Conservation (phyloP, 1,140 invertebrate genomes). For the Drosophila sulfurigaster region DNA sequence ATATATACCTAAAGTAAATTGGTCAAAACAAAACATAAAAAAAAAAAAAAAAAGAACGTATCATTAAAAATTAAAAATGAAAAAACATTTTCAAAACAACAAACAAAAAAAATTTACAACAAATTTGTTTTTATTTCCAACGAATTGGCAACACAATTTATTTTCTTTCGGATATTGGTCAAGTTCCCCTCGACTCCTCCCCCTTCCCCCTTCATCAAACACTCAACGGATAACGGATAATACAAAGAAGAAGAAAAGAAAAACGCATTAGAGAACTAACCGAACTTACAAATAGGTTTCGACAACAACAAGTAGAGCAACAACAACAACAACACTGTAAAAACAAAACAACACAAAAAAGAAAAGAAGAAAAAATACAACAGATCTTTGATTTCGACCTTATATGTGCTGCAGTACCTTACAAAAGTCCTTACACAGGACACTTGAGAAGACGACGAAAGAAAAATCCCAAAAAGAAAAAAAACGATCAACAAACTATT, state of each 20-base stretch:
- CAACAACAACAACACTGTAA: slow-evolving; percentile 31
- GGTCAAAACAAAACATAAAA: slow-evolving; percentile 47
- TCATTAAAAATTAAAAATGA: slow-evolving; percentile 64
- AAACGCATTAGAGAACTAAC: slow-evolving; percentile 26
- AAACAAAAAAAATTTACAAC: slow-evolving; percentile 60
- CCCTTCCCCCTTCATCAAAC: background rate
- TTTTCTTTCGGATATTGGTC: slow-evolving; percentile 23
- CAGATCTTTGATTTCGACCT: slow-evolving; percentile 42
- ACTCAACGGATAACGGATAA: slow-evolving; percentile 1
- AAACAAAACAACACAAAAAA: slow-evolving; percentile 2
- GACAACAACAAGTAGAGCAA: slow-evolving; percentile 23
- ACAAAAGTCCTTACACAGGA: slow-evolving; percentile 14
- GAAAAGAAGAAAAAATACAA: slow-evolving; percentile 20
- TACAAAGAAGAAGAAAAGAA: slow-evolving; percentile 15
- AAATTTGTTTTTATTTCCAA: slow-evolving; percentile 78
- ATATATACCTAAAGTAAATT: slow-evolving; percentile 50
- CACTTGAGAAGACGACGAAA: slow-evolving; percentile 10
- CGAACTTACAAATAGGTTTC: slow-evolving; percentile 67
- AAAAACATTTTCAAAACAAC: slow-evolving; percentile 70
- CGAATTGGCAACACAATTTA: slow-evolving; percentile 57
- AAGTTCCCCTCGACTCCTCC: background rate
- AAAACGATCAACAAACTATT: background rate
- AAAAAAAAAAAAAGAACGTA: slow-evolving; percentile 57
- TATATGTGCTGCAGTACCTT: slow-evolving; percentile 73
- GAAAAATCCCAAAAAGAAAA: slow-evolving; percentile 31